Evolutionary conservation across 2,888 invertebrate genomes (phyloP), one percentile per base, ranked within the genome.

Genomic region (Latrodectus hesperus): DNA sequence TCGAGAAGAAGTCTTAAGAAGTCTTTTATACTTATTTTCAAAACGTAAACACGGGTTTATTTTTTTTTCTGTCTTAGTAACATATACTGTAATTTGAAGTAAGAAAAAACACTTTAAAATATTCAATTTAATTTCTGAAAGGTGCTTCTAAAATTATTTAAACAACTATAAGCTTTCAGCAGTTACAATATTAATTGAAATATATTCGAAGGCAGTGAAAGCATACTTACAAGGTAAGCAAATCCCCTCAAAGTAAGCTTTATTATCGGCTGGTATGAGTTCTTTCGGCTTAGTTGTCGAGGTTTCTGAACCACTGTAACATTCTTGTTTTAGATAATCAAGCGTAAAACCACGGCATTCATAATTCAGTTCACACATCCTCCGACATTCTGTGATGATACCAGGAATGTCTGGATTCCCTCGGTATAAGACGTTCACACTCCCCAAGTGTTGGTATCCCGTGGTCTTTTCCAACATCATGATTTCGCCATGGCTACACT

Each of bases 271-370:
- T 14, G 90, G 88, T 67, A 90, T 89, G 0, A 90, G 86, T 52
- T 90, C 90, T 17, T 90, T 88, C 8, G 88, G 85, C 49, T 85
- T 88, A 2, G 88, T 88, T 0, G 78, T 78, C 1, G 88, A 88
- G 4, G 88, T 88, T 53, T 88, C 88, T 0, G 85, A 74, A n/a
- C 88, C 85, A 52, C 90, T 90, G 82, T 88, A 90, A 89, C 93
- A 93, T 68, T 92, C 92, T 88, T 92, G 92, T 74, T 92, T 90
- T 81, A 92, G 91, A 90, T 93, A 92, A 89, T 93, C 92, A 85
- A 93, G 90, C 83, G 92, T 92, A 89, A 93, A 93, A 16, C 92
- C 92, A 67, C 91, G 91, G 90, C 93, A 93, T 51, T 91, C 91
- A 10, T 91, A 90, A 74, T 92, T 91, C 71, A 91, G 91, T 85